Evolutionary conservation across 2,888 invertebrate species (phyloP), one percentile per base, ranked within the genome.

Genomic region (Nineta flava): DNA sequence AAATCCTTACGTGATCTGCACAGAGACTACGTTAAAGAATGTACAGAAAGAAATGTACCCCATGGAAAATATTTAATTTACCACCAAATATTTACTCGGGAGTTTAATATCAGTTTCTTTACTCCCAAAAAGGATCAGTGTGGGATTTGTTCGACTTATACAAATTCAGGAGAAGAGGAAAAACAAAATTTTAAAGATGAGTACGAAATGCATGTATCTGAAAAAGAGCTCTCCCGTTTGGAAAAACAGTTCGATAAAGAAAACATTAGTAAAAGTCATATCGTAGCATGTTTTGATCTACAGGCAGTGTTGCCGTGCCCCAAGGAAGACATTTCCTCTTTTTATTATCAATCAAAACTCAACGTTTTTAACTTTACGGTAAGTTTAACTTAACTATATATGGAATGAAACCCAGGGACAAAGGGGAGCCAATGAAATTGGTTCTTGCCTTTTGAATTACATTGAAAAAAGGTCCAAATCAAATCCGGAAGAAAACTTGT

Each of bases 321-420:
- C 45, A 54, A 50, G 46, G 60, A 57, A 13, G 53, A 57, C 32
- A 53, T 56, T 34, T 55, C 53, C 13, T 17, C 35, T 41, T 58
- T 58, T 53, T 57, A 57, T 53, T 57, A 58, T 48, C 54, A 54
- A 45, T 55, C 55, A 13, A 56, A 55, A 53, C 43, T 58, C 17
- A 53, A 53, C 46, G 50, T 48, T 42, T 55, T 42, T 17, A 59
- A 58, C 44, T 57, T 58, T 26, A 58, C 57, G 9, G 48, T 58
- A 16, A n/a, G n/a, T 51, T 38, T 45, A 50, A 57, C 35, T 32
- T 55, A 34, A 38, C 46, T 9, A 45, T 43, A 6, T 57, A 17
- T 58, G 58, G 58, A 47, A 57, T 50, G 57, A 57, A 48, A 51
- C 47, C 4, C 49, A 55, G 41, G 57, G 53, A 34, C 43, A 52